phyloP scores from a whole-genome alignment of 2,113 vertebrate genomes.

The Epinephelus moara region DNA sequence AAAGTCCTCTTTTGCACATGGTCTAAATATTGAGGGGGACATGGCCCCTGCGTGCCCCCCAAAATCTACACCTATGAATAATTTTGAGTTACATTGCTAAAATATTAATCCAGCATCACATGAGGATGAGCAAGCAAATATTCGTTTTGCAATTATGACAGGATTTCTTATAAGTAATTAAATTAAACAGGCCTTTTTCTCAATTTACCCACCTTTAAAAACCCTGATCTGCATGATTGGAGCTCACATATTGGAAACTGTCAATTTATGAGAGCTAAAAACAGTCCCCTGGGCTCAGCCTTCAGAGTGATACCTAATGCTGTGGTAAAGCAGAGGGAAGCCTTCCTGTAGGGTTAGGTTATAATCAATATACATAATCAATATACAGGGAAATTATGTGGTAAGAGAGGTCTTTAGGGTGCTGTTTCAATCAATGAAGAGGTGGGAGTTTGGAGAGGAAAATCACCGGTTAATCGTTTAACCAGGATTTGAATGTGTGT shows the following conservation, averaged over 20 bases:
- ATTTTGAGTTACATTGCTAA: not conserved
- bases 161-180: not conserved
- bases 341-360: conserved; percentile 73
- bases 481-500: conserved; percentile 69
- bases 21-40: too few species aligned
- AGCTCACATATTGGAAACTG: conserved; percentile 27
- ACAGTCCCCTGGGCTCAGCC: conserved; percentile 51
- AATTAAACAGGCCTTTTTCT: not conserved
- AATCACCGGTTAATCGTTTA: conserved; percentile 76
- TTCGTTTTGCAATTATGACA: not conserved
- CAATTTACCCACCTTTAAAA: conserved; percentile 1
- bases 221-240: conserved; percentile 7
- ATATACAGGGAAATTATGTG: conserved; percentile 85
- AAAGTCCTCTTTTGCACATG: too few species aligned
- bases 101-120: not conserved
- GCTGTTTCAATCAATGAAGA: conserved; percentile 78
- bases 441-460: conserved; percentile 74
- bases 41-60: too few species aligned
- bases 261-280: conserved; percentile 37
- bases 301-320: conserved; percentile 64
- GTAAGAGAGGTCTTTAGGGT: conserved; percentile 79
- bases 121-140: not conserved
- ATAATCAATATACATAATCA: conserved; percentile 85
- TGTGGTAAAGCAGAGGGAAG: conserved; percentile 36
- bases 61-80: too few species aligned